Conservation (phyloP, 2,113 vertebrate species). For the Haemorhous mexicanus region DNA sequence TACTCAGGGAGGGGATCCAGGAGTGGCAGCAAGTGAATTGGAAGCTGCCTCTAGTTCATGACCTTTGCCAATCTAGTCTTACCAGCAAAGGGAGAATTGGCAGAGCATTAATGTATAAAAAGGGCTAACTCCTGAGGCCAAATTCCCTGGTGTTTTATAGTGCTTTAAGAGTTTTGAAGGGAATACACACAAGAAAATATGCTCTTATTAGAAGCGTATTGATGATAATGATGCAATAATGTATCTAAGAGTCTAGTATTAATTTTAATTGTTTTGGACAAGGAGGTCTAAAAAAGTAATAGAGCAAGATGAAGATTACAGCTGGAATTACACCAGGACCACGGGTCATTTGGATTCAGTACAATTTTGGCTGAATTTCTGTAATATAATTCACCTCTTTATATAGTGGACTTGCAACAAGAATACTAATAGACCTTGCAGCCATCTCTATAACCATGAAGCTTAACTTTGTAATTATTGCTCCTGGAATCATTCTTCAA, state of each 20-base stretch:
- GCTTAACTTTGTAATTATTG: neutral
- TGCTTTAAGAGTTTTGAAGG: neutral
- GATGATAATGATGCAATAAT: neutral
- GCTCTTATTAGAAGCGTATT: neutral
- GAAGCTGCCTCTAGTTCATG: neutral
- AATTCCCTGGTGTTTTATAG: neutral
- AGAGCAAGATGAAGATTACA: neutral
- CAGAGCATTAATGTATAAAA: neutral
- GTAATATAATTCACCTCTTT: neutral
- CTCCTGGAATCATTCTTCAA: neutral
- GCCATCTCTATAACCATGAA: neutral
- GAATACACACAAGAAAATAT: neutral
- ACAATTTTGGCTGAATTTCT: neutral
- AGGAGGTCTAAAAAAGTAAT: neutral
- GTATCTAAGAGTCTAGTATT: neutral
- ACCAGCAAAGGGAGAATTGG: neutral
- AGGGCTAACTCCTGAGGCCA: neutral
- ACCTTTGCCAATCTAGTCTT: neutral
- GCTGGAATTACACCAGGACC: neutral
- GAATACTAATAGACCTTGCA: constrained; percentile 10
- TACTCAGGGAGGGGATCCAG: neutral
- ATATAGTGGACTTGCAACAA: neutral
- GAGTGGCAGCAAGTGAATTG: neutral
- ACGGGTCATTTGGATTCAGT: neutral
- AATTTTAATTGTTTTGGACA: neutral